These are phyloP conservation scores for Halcyon smyrnensis DNA, from an alignment of 2,797 vertebrate genomes.

Conservation along the genomic window DNA sequence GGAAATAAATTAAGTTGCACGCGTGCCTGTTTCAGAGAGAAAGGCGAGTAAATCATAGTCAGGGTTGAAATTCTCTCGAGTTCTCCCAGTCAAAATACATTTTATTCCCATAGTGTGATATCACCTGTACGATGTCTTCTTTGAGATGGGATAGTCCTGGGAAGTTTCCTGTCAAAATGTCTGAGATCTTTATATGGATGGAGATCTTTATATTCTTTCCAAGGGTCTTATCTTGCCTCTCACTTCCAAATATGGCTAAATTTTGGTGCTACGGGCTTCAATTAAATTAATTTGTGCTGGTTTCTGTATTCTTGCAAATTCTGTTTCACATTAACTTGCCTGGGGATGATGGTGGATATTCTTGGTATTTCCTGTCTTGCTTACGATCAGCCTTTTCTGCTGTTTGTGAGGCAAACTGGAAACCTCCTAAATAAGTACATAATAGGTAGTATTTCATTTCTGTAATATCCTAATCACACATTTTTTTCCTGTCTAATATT, in stretches of 20 bases:
- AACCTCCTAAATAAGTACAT: neutral
- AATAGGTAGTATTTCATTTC: neutral
- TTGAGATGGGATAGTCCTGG: neutral
- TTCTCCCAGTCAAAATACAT: neutral
- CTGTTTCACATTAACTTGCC: constrained; percentile 48
- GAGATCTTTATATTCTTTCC: neutral
- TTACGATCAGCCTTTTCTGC: neutral
- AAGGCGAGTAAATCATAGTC: neutral
- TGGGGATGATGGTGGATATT: neutral
- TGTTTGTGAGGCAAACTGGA: neutral
- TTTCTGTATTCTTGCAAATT: constrained; percentile 35
- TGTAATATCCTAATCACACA: neutral
- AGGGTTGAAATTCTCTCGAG: neutral
- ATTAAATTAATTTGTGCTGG: neutral
- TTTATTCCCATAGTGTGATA: neutral
- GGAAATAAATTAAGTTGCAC: neutral
- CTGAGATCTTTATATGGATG: neutral
- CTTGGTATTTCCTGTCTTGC: constrained; percentile 56
- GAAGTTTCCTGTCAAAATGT: neutral
- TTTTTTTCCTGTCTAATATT: neutral
- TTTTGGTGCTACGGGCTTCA: neutral
- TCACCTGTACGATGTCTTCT: neutral
- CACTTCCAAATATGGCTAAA: neutral
- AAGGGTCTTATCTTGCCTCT: neutral
- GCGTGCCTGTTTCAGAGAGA: neutral